A percentile compares a stretch with the other conserved stretches of the same genome.
Conservation (phyloP, 2,888 invertebrate species). For the Ceriagrion tenellum region DNA sequence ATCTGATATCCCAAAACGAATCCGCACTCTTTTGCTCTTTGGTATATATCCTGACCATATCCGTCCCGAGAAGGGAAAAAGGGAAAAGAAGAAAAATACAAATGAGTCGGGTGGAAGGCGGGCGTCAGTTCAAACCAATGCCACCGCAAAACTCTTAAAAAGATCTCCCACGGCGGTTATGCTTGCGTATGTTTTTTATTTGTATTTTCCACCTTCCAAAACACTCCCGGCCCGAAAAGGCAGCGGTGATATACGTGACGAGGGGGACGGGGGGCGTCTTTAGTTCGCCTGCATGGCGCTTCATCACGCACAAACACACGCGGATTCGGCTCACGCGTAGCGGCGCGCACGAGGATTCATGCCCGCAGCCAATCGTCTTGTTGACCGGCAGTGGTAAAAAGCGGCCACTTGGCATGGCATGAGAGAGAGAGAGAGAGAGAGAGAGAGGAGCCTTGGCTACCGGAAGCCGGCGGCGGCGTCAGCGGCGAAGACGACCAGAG, state of each 20-base stretch:
- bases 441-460: background rate
- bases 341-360: background rate
- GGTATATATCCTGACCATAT: background rate
- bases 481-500: background rate
- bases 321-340: background rate
- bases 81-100: background rate
- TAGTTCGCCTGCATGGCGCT: background rate
- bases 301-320: constrained; percentile 5
- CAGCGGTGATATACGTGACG: background rate
- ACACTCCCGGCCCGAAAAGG: background rate
- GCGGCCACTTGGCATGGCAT: constrained; percentile 25
- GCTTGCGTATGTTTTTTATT: background rate
- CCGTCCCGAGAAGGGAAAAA: background rate
- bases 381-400: constrained; percentile 16
- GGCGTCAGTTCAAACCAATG: background rate
- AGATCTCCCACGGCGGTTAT: background rate
- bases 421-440: background rate
- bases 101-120: background rate
- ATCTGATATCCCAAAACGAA: background rate
- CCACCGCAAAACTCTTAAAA: constrained; percentile 16
- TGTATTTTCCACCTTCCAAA: background rate
- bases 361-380: constrained; percentile 32
- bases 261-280: background rate
- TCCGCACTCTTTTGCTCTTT: background rate
- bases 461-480: constrained; percentile 24